Conservation (phyloP, 2,113 vertebrate species). For the Cyanoramphus novaezelandiae region DNA sequence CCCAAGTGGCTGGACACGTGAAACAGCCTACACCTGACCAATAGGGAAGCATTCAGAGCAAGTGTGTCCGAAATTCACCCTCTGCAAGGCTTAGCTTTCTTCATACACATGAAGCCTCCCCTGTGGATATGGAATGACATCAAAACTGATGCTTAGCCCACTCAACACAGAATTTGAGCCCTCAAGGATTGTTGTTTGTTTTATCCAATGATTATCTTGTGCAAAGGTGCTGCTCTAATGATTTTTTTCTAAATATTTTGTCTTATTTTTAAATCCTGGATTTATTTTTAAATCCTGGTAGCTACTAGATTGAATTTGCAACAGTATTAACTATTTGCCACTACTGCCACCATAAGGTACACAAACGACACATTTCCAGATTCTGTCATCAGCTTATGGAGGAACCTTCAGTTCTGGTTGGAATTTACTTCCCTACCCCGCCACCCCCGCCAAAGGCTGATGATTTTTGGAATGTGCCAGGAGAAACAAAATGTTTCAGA, state of each 20-base stretch:
- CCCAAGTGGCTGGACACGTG: neutral
- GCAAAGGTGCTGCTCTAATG: neutral
- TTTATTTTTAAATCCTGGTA: too few species aligned
- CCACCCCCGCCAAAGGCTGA: neutral
- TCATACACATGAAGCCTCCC: neutral
- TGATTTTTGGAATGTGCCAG: neutral
- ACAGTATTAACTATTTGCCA: neutral
- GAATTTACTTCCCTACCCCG: too few species aligned
- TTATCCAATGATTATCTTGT: neutral
- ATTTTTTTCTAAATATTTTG: neutral
- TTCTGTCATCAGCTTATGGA: neutral
- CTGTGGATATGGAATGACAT: neutral
- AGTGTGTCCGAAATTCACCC: neutral
- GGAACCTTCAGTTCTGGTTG: neutral
- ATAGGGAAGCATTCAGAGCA: neutral
- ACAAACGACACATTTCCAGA: neutral
- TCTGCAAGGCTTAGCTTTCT: neutral
- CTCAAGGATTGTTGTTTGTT: neutral
- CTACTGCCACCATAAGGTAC: neutral
- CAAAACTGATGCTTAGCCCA: neutral
- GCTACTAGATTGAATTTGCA: neutral
- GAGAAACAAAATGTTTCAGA: neutral
- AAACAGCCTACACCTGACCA: neutral
- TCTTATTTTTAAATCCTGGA: neutral
- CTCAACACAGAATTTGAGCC: neutral